These are phyloP conservation scores for Pachliopta kotzebuea DNA, from an alignment of 2,888 invertebrate genomes.

Conservation along the genomic window DNA sequence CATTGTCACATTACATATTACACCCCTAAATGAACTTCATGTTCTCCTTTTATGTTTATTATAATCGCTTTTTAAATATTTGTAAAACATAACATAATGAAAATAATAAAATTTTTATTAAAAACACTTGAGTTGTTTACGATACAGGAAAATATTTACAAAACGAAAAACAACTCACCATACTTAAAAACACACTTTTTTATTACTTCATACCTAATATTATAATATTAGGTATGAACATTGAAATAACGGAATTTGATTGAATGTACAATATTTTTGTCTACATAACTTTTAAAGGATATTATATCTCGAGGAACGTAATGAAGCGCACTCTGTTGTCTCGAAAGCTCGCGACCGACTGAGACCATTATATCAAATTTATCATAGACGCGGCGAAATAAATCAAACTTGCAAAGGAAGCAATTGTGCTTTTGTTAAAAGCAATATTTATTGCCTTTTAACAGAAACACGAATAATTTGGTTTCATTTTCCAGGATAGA, in stretches of 20 bases:
- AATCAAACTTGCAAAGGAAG: constrained; percentile 1
- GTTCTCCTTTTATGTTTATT: too few species aligned
- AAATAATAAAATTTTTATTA: too few species aligned
- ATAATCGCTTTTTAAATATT: too few species aligned
- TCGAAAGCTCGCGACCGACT: constrained; percentile 26
- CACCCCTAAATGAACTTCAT: too few species aligned
- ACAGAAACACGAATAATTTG: not conserved
- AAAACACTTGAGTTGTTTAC: not conserved
- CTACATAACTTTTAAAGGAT: not conserved
- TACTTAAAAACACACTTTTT: not conserved
- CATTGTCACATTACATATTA: too few species aligned
- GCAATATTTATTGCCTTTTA: not conserved
- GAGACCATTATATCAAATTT: constrained; percentile 11
- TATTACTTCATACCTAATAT: not conserved
- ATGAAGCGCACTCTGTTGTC: constrained; percentile 17
- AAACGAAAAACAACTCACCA: not conserved
- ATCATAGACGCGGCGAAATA: constrained; percentile 8
- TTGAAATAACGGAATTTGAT: not conserved
- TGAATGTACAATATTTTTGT: not conserved
- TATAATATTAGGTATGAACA: not conserved
- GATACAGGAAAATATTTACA: not conserved
- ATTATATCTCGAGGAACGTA: not conserved
- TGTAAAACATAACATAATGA: too few species aligned
- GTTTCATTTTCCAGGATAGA: not conserved
- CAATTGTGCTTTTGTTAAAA: not conserved